Evolutionary conservation across 1,140 invertebrate genomes (phyloP).

Genomic region (Calliopsis andreniformis): DNA sequence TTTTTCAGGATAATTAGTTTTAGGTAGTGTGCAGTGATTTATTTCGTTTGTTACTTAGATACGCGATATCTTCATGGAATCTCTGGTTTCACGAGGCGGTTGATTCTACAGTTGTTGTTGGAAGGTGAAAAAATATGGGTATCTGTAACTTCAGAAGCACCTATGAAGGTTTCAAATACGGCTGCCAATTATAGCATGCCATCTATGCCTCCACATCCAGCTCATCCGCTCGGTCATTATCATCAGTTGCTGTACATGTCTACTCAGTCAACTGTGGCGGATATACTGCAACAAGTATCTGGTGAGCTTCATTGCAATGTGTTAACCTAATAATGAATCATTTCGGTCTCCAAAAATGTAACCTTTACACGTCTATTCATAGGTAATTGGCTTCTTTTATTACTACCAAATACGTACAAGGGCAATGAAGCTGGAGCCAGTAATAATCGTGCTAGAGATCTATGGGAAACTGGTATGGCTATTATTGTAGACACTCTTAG

Average conservation of each 20-base stretch:
- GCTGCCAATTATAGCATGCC: slow-evolving; percentile 68
- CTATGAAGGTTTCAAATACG: slow-evolving; percentile 75
- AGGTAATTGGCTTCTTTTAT: slow-evolving; percentile 76
- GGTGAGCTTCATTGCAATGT: slow-evolving; percentile 71
- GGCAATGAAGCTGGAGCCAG: slow-evolving; percentile 72
- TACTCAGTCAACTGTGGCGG: slow-evolving; percentile 86
- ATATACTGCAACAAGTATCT: slow-evolving; percentile 83
- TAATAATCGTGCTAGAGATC: slow-evolving; percentile 74
- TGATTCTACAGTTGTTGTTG: slow-evolving; percentile 92
- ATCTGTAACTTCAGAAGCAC: slow-evolving; percentile 83
- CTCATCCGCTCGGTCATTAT: slow-evolving; percentile 81
- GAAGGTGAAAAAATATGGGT: slow-evolving; percentile 92
- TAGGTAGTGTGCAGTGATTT: too few relatives aligned
- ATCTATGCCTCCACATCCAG: slow-evolving; percentile 77
- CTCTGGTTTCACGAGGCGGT: slow-evolving; percentile 92
- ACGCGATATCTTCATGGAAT: slow-evolving; percentile 84
- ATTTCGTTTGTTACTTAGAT: slow-evolving; percentile 65
- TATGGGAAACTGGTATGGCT: slow-evolving; percentile 81
- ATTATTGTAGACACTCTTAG: slow-evolving; percentile 85
- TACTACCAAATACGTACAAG: slow-evolving; percentile 75
- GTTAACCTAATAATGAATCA: not conserved
- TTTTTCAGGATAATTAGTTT: not conserved
- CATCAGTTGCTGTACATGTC: slow-evolving; percentile 88
- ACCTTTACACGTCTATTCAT: not conserved
- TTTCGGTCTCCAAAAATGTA: not conserved